Conservation (phyloP, 2,888 invertebrate genomes). For the Xestoiulus laeticollis region DNA sequence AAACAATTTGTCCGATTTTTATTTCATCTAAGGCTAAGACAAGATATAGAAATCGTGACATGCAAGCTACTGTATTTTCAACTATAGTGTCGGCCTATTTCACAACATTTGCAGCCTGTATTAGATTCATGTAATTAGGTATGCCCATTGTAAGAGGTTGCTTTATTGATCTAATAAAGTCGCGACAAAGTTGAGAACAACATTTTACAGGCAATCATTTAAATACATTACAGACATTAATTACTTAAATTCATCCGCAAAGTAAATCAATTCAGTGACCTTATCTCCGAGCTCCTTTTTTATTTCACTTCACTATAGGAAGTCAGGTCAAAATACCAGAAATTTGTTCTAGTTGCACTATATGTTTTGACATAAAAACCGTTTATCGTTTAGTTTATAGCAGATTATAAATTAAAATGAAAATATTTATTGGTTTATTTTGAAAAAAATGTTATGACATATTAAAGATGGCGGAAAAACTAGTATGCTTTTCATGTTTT, state of each 20-base stretch:
- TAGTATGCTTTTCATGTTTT: neutral
- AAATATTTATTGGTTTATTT: neutral
- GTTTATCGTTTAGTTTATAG: neutral
- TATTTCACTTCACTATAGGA: neutral
- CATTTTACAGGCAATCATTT: neutral
- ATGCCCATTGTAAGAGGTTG: no score
- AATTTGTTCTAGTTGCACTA: neutral
- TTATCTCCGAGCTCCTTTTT: neutral
- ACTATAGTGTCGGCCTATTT: no score
- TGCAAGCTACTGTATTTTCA: no score
- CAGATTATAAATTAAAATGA: neutral
- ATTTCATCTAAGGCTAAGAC: no score
- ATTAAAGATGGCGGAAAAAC: neutral
- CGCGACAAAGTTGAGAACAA: neutral
- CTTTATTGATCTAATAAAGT: neutral
- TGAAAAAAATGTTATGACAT: neutral
- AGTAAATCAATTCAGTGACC: neutral
- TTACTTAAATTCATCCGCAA: neutral
- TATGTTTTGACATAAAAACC: neutral
- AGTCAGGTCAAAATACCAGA: neutral
- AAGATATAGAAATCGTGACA: no score
- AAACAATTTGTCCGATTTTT: no score
- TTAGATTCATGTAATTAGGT: no score
- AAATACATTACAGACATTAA: slow-evolving; percentile 16
- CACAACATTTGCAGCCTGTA: no score